phyloP scores from a whole-genome alignment of 2,888 invertebrate species.

The Callinectes sapidus region DNA sequence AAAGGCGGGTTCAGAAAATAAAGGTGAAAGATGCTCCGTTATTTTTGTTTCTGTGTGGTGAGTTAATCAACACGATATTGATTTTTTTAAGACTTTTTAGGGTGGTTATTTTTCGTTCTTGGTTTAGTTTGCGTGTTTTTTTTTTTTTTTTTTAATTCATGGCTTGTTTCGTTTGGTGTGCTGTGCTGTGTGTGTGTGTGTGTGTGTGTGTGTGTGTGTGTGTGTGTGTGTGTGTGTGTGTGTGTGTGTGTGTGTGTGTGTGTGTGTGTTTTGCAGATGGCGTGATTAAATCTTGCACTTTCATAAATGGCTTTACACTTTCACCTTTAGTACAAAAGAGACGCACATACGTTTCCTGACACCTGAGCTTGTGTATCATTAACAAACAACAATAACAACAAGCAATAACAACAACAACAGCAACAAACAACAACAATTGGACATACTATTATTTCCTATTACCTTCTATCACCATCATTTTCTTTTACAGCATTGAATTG shows the following conservation, averaged over 20 bases:
- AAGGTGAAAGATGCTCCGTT: not conserved
- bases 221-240: conserved; percentile 34
- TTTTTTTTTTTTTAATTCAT: too few species aligned
- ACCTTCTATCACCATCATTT: not conserved
- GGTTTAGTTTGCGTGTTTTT: not conserved
- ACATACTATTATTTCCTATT: too few species aligned
- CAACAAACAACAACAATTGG: too few species aligned
- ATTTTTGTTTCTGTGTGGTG: not conserved
- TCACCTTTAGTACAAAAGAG: not conserved
- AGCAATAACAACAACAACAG: not conserved
- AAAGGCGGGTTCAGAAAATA: not conserved
- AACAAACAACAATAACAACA: not conserved
- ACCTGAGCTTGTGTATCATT: not conserved
- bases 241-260: not conserved
- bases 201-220: not conserved
- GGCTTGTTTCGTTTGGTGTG: not conserved
- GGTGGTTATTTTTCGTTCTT: not conserved
- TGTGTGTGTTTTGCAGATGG: not conserved
- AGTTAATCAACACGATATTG: conserved; percentile 24
- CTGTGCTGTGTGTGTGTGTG: too few species aligned
- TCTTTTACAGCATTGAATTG: not conserved
- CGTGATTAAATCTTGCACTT: not conserved
- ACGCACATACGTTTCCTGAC: not conserved
- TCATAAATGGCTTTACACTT: not conserved
- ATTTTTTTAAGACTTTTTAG: not conserved